Percentiles rank a stretch among this genome's conserved stretches.
Conservation (phyloP, 2,113 vertebrate genomes). For the Microcebus ravelobensis region DNA sequence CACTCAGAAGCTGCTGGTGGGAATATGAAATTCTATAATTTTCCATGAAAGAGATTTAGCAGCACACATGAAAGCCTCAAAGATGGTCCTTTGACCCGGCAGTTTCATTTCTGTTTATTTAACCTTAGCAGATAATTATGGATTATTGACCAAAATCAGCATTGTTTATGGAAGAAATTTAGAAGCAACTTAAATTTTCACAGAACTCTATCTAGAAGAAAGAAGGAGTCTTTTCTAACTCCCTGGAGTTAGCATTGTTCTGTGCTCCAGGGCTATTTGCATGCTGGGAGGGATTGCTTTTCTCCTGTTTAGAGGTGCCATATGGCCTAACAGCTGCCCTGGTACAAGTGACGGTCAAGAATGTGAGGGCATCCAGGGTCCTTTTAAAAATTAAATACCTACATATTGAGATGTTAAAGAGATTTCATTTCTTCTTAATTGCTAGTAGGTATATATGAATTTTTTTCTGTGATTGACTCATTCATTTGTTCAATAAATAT, state of each 20-base stretch:
- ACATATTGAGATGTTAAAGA: neutral
- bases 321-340: neutral
- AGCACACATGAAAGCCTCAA: neutral
- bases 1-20: neutral
- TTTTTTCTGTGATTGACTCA: neutral
- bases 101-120: neutral
- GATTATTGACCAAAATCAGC: neutral
- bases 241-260: too few species aligned
- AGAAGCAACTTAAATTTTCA: neutral
- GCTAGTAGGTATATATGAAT: neutral
- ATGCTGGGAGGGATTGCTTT: neutral
- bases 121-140: neutral
- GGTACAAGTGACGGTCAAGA: neutral
- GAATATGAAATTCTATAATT: neutral
- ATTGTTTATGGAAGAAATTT: neutral
- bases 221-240: neutral
- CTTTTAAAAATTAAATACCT: neutral
- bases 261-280: neutral
- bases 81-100: neutral
- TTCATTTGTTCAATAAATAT: neutral
- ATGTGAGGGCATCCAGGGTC: neutral
- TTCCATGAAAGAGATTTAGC: neutral
- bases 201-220: neutral
- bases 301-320: neutral
- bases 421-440: neutral